phyloP scores from a whole-genome alignment of 2,888 invertebrate species.

The Tanytarsus gracilentus region DNA sequence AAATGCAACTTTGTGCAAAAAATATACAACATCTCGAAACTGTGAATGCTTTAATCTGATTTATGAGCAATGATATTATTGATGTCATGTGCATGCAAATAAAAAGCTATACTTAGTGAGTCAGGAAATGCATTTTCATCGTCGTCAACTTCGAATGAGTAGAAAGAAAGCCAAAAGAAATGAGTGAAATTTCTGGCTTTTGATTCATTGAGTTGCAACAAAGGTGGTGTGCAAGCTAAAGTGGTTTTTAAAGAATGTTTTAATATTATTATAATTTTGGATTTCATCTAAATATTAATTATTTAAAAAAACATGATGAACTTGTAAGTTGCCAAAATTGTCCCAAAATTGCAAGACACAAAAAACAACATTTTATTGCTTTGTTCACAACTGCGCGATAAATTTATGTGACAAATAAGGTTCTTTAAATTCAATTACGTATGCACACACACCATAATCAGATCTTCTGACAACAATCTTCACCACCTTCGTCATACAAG shows the following conservation, averaged over 20 bases:
- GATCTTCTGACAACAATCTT: not conserved
- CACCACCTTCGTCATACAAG: not conserved
- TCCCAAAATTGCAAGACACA: not conserved
- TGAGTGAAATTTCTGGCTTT: too few species aligned
- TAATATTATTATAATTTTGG: too few species aligned
- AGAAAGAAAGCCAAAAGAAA: not conserved
- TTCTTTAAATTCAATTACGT: conserved; percentile 26
- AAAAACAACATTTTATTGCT: not conserved
- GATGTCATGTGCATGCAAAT: too few species aligned
- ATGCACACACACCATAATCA: conserved; percentile 19
- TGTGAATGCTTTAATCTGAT: conserved; percentile 9
- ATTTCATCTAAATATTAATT: too few species aligned
- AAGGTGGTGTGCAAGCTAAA: too few species aligned
- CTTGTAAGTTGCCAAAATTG: too few species aligned
- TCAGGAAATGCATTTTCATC: too few species aligned
- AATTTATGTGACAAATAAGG: conserved; percentile 20
- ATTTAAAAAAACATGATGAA: too few species aligned
- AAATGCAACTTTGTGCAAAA: not conserved
- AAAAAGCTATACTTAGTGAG: too few species aligned
- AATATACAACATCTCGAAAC: not conserved
- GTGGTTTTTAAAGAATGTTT: too few species aligned
- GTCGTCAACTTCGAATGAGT: not conserved
- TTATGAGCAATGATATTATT: conserved; percentile 3
- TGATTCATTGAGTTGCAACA: too few species aligned
- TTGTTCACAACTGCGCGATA: not conserved